A percentile compares a stretch with the other conserved stretches of the same genome.
Conservation (phyloP, 2,888 invertebrate species). For the Palloptera scutellata region DNA sequence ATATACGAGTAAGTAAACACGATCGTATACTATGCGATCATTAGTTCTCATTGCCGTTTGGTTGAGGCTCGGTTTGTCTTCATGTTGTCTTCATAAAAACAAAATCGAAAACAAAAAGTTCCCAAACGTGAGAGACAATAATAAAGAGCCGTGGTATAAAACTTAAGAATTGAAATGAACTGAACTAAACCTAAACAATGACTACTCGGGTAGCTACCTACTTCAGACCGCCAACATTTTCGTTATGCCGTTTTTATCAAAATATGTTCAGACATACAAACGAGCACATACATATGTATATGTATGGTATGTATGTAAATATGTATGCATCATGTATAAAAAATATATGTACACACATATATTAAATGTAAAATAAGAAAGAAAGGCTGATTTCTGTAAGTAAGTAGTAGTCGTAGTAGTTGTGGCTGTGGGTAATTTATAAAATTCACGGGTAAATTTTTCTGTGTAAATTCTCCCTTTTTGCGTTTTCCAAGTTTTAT, state of each 20-base stretch:
- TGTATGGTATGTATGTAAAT: too few relatives aligned
- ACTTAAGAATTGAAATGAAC: constrained; percentile 9
- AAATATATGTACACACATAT: too few relatives aligned
- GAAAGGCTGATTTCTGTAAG: too few relatives aligned
- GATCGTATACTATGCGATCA: background rate
- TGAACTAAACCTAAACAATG: background rate
- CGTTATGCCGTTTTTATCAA: constrained; percentile 3
- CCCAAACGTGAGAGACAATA: constrained; percentile 20
- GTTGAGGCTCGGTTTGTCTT: background rate
- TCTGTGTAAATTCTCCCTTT: background rate
- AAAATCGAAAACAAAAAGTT: background rate
- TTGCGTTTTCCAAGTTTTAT: background rate
- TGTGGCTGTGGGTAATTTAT: too few relatives aligned
- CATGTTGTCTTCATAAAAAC: background rate
- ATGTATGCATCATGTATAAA: too few relatives aligned
- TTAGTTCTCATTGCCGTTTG: constrained; percentile 16
- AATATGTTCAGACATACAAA: too few relatives aligned
- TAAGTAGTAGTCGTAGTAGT: too few relatives aligned
- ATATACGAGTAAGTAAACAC: background rate
- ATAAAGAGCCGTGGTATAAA: constrained; percentile 1
- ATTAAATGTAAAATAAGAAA: too few relatives aligned
- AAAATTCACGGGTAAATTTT: background rate
- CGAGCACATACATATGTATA: too few relatives aligned
- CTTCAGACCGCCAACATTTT: background rate
- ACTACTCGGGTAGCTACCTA: background rate